Evolutionary conservation across 2,888 invertebrate genomes (phyloP).

Genomic region (Tinea semifulvella): DNA sequence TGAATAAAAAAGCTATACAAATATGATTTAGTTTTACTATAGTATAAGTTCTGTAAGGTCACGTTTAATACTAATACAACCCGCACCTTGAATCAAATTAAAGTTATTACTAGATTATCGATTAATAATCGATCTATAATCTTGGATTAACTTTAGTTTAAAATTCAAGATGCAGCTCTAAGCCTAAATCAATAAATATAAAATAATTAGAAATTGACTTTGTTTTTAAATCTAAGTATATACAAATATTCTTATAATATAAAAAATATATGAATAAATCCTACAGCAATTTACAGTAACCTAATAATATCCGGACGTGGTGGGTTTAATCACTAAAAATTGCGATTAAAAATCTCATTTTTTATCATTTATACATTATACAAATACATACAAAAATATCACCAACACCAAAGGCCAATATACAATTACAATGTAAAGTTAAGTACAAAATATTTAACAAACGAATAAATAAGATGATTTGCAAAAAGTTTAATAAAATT

Average conservation of each 20-base stretch:
- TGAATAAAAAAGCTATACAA: no score
- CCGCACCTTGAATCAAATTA: no score
- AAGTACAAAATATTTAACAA: not conserved
- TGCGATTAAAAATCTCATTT: no score
- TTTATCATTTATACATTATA: not conserved
- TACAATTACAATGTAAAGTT: not conserved
- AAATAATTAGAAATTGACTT: constrained; percentile 18
- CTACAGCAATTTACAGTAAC: constrained; percentile 4
- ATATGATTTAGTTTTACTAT: no score
- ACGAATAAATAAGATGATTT: not conserved
- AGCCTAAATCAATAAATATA: constrained; percentile 22
- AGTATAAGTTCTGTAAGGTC: no score
- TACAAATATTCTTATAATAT: constrained; percentile 17
- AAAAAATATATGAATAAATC: constrained; percentile 16
- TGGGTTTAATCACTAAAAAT: constrained; percentile 50
- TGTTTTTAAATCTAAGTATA: constrained; percentile 21
- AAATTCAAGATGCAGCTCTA: constrained; percentile 16
- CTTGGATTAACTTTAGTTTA: no score
- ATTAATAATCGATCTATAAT: no score
- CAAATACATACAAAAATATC: constrained; percentile 5
- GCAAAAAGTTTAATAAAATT: not conserved
- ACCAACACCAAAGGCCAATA: constrained; percentile 10
- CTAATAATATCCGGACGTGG: constrained; percentile 42
- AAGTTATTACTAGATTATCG: no score
- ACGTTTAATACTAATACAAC: no score